These are phyloP conservation scores for Pygoscelis antarcticus DNA, from an alignment of 2,113 vertebrate genomes.

Conservation along the genomic window DNA sequence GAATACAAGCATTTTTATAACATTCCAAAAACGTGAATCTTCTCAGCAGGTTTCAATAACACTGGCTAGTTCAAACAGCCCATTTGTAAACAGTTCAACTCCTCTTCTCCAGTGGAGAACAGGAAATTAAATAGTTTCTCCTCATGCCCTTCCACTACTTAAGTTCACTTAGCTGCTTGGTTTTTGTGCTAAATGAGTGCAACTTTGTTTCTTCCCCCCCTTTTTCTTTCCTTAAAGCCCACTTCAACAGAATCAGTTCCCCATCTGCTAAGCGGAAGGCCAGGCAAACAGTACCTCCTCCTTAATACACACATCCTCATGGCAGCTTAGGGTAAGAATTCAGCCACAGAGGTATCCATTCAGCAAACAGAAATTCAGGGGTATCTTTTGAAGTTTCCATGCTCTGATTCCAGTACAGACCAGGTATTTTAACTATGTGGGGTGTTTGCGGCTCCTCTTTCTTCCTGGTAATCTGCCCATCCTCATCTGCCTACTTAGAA, in stretches of 20 bases:
- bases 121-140: not conserved
- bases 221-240: not conserved
- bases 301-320: not conserved
- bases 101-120: not conserved
- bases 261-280: not conserved
- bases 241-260: not conserved
- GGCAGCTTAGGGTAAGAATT: not conserved
- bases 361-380: not conserved
- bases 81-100: not conserved
- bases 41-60: not conserved
- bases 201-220: not conserved
- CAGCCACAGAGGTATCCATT: not conserved
- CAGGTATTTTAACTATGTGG: not conserved
- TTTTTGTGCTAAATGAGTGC: not conserved
- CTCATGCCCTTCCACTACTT: not conserved
- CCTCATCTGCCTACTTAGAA: not conserved
- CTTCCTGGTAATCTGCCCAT: not conserved
- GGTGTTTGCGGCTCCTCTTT: not conserved
- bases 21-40: not conserved
- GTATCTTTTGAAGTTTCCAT: not conserved
- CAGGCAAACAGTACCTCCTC: not conserved
- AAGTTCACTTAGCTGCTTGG: not conserved
- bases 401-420: not conserved
- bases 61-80: not conserved
- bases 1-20: not conserved